Percentiles rank a stretch among this genome's conserved stretches.
These are phyloP conservation scores for Tenthredo notha DNA, from an alignment of 2,888 invertebrate genomes.

Conservation along the genomic window DNA sequence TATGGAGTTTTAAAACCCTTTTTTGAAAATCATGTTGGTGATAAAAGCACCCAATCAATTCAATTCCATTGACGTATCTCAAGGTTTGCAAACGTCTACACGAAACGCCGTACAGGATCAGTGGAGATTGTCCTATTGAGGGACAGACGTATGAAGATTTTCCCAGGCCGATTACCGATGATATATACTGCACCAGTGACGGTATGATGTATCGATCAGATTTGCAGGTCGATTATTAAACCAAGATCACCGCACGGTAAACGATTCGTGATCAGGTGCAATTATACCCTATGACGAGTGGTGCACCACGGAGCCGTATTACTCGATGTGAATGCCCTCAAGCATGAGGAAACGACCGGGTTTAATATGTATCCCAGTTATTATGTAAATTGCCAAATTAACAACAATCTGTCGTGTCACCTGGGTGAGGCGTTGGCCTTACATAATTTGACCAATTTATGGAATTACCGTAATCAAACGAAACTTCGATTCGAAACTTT, in stretches of 20 bases:
- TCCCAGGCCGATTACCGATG: conserved; percentile 39
- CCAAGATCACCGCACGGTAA: conserved; percentile 36
- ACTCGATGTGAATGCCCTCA: not conserved
- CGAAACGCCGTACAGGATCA: not conserved
- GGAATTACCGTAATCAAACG: conserved; percentile 8
- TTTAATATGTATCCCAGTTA: not conserved
- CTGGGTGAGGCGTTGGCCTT: not conserved
- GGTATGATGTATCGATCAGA: conserved; percentile 40
- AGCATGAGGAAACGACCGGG: conserved; percentile 14
- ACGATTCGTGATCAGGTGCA: conserved; percentile 29
- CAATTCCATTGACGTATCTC: not conserved
- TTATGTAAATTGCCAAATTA: conserved; percentile 38
- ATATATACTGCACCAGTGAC: conserved; percentile 1
- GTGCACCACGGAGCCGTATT: not conserved
- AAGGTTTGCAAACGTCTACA: not conserved
- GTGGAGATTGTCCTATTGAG: not conserved
- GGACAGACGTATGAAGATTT: conserved; percentile 5
- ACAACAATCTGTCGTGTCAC: conserved; percentile 4
- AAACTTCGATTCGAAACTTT: conserved; percentile 7
- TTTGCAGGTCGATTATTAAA: conserved; percentile 42
- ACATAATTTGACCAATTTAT: conserved; percentile 17
- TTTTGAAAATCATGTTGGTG: not conserved
- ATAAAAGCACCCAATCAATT: conserved; percentile 18
- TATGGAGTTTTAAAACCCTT: not conserved
- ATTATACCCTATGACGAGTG: conserved; percentile 32